Base-by-base conservation (phyloP, 2,797 vertebrate species). In the Denticeps clupeoides region DNA sequence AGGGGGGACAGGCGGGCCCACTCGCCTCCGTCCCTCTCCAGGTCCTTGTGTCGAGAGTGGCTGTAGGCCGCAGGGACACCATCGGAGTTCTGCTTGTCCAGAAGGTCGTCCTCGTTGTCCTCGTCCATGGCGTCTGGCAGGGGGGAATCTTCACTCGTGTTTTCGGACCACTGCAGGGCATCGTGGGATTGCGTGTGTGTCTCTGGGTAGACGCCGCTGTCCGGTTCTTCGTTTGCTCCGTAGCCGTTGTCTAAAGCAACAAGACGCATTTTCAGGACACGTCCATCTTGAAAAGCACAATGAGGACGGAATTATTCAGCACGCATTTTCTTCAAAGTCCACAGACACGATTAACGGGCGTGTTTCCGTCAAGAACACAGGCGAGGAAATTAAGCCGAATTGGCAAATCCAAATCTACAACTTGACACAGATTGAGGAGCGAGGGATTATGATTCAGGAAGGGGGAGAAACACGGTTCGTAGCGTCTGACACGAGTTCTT, bases 1-100 rank as follows among this genome's bases (percentile, higher is more conserved):
- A 86, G 78, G 55, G 72, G 84, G 41, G 85, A 83, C 51, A 81
- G 81, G 46, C 80, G 86, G 35, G 86, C 87, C 93, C 93, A 97
- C 38, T 86, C 84, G 0, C 81, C n/a, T n/a, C n/a, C n/a, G n/a
- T 88, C 87, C 56, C 71, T 73, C 31, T 74, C 82, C 3, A 76
- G 85, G 66, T 86, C 82, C 13, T 64, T 87, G 59, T 76, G 85
- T 6, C 87, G 86, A 0, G 88, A 87, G 9, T 80, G 81, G 28
- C 77, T 64, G 33, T 77, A 83, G 8, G 32, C 67, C 86, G 56
- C n/a, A n/a, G n/a, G n/a, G n/a, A n/a, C n/a, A n/a, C n/a, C n/a
- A n/a, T n/a, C n/a, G n/a, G n/a, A n/a, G 45, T 37, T 33, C 70
- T 77, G 67, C 46, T 64, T 71, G 19, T 70, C 69, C 38, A 59